Evolutionary conservation across 2,113 vertebrate genomes (phyloP), one percentile per base, ranked within the genome.

Genomic region (Ivindomyrus marchei): DNA sequence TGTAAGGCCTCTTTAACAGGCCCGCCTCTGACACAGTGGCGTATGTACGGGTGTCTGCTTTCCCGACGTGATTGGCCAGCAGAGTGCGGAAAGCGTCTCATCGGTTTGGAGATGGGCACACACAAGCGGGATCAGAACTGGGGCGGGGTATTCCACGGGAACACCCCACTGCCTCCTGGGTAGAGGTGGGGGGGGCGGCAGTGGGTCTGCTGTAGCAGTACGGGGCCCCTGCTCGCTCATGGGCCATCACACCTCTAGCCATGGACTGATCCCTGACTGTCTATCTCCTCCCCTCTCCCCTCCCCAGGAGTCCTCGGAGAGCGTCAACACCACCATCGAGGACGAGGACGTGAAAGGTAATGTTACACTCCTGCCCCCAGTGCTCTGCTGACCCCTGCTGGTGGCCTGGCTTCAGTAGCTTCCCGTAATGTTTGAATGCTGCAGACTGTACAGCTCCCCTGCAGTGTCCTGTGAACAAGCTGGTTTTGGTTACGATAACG

Each of bases 261-360:
- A 3, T 70, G 88, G 84, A 89, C n/a, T 77, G 58, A 47, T 58
- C 53, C 24, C 47, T 56, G 21, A 11, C 24, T 50, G 27, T 84
- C n/a, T 88, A n/a, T 93, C 87, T 91, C 92, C 95, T 91, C 93
- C 90, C 49, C 49, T 19, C 52, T 52, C 50, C 50, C 1, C 15
- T 56, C 53, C n/a, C 92, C 95, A 99, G 98, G 98, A 99, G 90
- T 99, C 98, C 86, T 98, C 97, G 0, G 98, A 99, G 94, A 99
- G 98, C 49, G 95, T 97, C 91, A 99, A 99, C 93, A 99, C 98
- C 1, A 99, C 98, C 90, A 98, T 99, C 13, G 98, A 99, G 91
- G 98, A 99, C 31, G 98, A 99, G 94, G 98, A 99, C 88, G 97
- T 99, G 89, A 98, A 98, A 99, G 98, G 98, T 99, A 97, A 94